These are phyloP conservation scores for Lucilia sericata DNA, from an alignment of 1,140 invertebrate species.

Conservation along the genomic window DNA sequence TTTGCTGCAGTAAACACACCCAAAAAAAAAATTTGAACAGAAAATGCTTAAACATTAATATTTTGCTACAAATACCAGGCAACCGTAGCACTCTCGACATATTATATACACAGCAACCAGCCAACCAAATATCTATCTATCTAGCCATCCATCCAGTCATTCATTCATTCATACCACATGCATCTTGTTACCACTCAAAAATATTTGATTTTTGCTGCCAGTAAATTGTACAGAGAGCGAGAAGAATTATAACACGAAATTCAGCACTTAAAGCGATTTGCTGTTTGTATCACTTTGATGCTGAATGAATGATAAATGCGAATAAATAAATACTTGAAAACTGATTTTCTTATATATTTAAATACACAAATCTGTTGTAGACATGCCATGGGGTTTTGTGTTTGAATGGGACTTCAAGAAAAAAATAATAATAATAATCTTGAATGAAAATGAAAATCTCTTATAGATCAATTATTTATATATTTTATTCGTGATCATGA, in stretches of 20 bases:
- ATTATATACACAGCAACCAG: background rate
- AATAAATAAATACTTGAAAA: background rate
- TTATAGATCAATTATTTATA: background rate
- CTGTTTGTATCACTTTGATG: conserved; percentile 6
- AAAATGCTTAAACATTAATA: background rate
- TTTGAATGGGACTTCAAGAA: no score
- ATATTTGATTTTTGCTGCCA: background rate
- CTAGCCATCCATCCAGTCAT: background rate
- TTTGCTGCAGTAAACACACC: background rate
- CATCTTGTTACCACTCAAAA: background rate
- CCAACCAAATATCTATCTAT: no score
- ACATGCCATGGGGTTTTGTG: background rate
- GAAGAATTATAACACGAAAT: conserved; percentile 36
- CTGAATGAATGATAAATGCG: conserved; percentile 4
- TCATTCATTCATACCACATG: no score
- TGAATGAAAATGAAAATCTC: conserved; percentile 2
- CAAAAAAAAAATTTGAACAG: background rate
- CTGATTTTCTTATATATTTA: background rate
- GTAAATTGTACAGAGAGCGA: background rate
- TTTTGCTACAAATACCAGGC: background rate
- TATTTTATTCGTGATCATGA: background rate
- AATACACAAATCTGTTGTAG: background rate
- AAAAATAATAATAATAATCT: background rate
- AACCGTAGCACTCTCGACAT: background rate
- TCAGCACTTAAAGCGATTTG: conserved; percentile 37